Conservation (phyloP, 2,888 invertebrate species). For the Sepiola atlantica region DNA sequence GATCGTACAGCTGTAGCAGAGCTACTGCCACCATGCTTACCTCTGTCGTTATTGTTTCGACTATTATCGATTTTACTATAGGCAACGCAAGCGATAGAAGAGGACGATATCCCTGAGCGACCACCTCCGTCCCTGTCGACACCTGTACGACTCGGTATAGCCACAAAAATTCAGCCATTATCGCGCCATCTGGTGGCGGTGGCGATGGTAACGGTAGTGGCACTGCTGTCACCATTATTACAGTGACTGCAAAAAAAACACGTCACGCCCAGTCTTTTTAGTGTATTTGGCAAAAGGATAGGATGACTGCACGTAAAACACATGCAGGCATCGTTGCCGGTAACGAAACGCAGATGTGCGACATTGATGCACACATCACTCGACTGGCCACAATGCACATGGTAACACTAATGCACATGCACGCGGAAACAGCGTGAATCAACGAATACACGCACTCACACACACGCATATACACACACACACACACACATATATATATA, state of each 20-base stretch:
- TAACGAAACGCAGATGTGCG: background rate
- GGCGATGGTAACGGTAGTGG: background rate
- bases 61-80: background rate
- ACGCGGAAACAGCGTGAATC: background rate
- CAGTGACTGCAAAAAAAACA: background rate
- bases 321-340: background rate
- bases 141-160: background rate
- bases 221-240: constrained; percentile 9
- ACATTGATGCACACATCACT: background rate
- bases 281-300: background rate
- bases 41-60: background rate
- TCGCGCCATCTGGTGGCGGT: background rate
- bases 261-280: background rate
- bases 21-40: background rate
- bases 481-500: background rate
- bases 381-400: background rate
- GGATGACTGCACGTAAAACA: background rate
- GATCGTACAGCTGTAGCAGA: background rate
- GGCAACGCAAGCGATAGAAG: background rate
- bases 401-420: background rate
- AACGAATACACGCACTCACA: background rate
- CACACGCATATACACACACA: background rate
- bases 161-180: background rate
- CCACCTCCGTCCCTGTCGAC: background rate
- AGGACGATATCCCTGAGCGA: background rate